A percentile compares a stretch with the other conserved stretches of the same genome.
Evolutionary conservation across 2,888 invertebrate genomes (phyloP).

Genomic region (Koerneria pararmatus): DNA sequence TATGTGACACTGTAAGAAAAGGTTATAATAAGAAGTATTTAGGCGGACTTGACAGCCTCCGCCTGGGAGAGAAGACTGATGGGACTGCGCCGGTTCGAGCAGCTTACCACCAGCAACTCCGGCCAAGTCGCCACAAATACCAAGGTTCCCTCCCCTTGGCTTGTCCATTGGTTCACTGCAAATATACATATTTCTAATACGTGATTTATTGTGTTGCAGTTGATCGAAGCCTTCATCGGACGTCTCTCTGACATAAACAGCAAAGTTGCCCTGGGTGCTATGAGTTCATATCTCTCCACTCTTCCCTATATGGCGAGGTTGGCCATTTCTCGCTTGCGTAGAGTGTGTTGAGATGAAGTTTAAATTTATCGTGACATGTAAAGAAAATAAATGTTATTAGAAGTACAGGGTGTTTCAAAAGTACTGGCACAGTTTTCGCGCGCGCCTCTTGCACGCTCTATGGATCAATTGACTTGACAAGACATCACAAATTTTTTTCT

Average conservation of each 20-base stretch:
- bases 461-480: too few relatives aligned
- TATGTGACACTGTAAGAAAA: background rate
- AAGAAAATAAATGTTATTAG: too few relatives aligned
- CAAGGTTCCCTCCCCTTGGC: constrained; percentile 1
- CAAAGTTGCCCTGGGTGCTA: constrained; percentile 36
- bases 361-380: too few relatives aligned
- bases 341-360: too few relatives aligned
- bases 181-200: background rate
- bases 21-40: background rate
- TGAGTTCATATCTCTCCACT: constrained; percentile 36
- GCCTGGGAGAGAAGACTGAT: constrained; percentile 36
- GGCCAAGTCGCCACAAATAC: constrained; percentile 39
- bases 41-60: constrained; percentile 14
- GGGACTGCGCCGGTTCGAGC: constrained; percentile 36
- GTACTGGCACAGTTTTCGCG: too few relatives aligned
- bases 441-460: too few relatives aligned
- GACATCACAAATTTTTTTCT: too few relatives aligned
- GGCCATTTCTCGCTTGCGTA: background rate
- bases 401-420: too few relatives aligned
- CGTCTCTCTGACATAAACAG: constrained; percentile 39
- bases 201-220: constrained; percentile 13
- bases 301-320: constrained; percentile 36
- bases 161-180: too few relatives aligned
- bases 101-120: constrained; percentile 30
- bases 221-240: constrained; percentile 41